Evolutionary conservation across 2,113 vertebrate genomes (phyloP).

Genomic region (Daboia siamensis): DNA sequence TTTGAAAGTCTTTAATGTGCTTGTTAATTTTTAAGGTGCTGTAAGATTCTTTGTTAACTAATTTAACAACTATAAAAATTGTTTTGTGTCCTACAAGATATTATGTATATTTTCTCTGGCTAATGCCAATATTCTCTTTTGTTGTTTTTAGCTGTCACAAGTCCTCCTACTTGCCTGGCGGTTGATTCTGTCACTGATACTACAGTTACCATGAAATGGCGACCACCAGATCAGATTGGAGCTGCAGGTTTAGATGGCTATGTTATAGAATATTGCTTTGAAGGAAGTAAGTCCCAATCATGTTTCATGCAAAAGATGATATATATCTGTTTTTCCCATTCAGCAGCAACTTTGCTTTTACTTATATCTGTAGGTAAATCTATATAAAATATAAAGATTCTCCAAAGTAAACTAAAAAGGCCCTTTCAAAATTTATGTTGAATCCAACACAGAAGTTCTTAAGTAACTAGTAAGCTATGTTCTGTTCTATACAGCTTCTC

Average conservation of each 20-base stretch:
- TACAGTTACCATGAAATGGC: slow-evolving; percentile 92
- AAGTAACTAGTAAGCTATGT: not conserved
- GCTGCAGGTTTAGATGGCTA: slow-evolving; percentile 95
- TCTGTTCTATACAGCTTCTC: slow-evolving; percentile 22
- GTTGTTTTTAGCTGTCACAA: slow-evolving; percentile 85
- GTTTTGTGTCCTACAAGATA: not conserved
- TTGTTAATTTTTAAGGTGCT: not conserved
- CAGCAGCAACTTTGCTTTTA: slow-evolving; percentile 12
- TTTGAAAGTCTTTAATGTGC: not conserved
- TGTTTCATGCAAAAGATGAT: slow-evolving; percentile 51
- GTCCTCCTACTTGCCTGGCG: slow-evolving; percentile 90
- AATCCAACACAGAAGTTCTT: not conserved
- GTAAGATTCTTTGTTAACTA: not conserved
- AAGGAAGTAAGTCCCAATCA: slow-evolving; percentile 87
- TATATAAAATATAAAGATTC: slow-evolving; percentile 16
- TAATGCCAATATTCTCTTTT: slow-evolving; percentile 1
- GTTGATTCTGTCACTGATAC: slow-evolving; percentile 90
- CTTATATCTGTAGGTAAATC: slow-evolving; percentile 17
- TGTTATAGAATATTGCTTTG: slow-evolving; percentile 90
- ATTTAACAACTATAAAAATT: not conserved
- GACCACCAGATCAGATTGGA: slow-evolving; percentile 94
- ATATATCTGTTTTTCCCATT: slow-evolving; percentile 29
- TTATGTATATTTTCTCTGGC: not conserved
- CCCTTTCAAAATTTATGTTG: not conserved
- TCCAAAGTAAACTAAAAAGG: slow-evolving; percentile 1